A percentile compares a stretch with the other conserved stretches of the same genome.
These are phyloP conservation scores for Cyclophora albipunctata DNA, from an alignment of 2,888 invertebrate genomes.

Conservation along the genomic window DNA sequence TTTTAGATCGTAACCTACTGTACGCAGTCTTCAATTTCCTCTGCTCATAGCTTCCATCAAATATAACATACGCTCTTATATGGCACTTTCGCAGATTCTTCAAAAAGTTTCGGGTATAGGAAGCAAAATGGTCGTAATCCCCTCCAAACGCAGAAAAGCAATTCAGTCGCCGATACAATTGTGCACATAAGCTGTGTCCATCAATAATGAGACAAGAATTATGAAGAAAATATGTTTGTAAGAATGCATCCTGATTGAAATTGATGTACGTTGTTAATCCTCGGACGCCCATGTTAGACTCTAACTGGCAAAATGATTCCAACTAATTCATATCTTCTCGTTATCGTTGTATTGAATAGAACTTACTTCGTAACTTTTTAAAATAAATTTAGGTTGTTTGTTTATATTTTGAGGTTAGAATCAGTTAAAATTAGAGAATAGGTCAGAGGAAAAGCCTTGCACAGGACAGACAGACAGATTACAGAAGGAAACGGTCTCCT, in stretches of 20 bases:
- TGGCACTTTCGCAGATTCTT: slow-evolving; percentile 80
- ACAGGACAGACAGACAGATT: no score
- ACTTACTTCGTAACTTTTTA: no score
- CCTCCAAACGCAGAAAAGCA: slow-evolving; percentile 86
- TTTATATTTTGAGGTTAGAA: no score
- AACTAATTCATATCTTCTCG: no score
- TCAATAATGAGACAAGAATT: slow-evolving; percentile 85
- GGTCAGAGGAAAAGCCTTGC: no score
- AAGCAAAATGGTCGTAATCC: slow-evolving; percentile 87
- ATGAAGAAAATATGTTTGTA: slow-evolving; percentile 78
- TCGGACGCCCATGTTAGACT: slow-evolving; percentile 82
- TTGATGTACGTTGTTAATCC: slow-evolving; percentile 89
- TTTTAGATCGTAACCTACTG: slow-evolving; percentile 75
- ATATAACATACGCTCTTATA: slow-evolving; percentile 81
- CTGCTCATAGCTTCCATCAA: slow-evolving; percentile 86
- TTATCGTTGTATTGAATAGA: no score
- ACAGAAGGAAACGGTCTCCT: no score
- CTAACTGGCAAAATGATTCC: neutral
- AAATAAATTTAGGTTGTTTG: no score
- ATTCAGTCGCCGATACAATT: slow-evolving; percentile 78
- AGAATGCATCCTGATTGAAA: slow-evolving; percentile 77
- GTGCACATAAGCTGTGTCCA: slow-evolving; percentile 84
- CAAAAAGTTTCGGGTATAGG: slow-evolving; percentile 80
- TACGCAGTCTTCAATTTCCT: slow-evolving; percentile 82
- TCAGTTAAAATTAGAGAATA: no score